These are phyloP conservation scores for Pandemis heparana DNA, from an alignment of 2,888 invertebrate species.

Conservation along the genomic window DNA sequence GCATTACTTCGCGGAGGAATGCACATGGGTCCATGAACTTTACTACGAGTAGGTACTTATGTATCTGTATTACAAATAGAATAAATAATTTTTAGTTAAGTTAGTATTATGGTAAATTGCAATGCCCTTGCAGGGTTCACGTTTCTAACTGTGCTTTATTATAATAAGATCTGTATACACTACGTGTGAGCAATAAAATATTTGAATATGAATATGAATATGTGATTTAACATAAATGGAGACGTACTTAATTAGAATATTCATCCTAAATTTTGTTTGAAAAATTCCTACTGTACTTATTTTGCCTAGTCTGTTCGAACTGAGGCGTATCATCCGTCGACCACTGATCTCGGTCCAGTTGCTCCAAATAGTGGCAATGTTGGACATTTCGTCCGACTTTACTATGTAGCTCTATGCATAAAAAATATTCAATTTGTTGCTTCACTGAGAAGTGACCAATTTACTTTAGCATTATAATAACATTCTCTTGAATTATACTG, in stretches of 20 bases:
- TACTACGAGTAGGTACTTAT: no score
- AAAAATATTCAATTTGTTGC: slow-evolving; percentile 12
- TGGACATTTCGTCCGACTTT: slow-evolving; percentile 2
- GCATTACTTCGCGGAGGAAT: no score
- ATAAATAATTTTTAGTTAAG: no score
- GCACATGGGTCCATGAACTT: no score
- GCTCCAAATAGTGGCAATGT: slow-evolving; percentile 17
- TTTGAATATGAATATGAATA: no score
- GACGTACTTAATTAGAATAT: neutral
- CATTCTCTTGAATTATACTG: slow-evolving; percentile 4
- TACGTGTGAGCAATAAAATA: no score
- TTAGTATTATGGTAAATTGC: no score
- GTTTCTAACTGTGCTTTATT: no score
- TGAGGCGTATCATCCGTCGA: slow-evolving; percentile 12
- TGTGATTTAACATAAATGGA: no score
- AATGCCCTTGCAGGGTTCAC: no score
- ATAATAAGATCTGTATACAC: no score
- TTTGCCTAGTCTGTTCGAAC: neutral
- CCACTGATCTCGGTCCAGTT: slow-evolving; percentile 32
- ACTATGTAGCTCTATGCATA: neutral
- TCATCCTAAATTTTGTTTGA: neutral
- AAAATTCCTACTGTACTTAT: slow-evolving; percentile 1
- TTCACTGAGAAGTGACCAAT: slow-evolving; percentile 6
- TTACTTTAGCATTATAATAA: slow-evolving; percentile 11
- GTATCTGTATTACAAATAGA: no score